phyloP scores from a whole-genome alignment of 2,113 vertebrate genomes.

The Pipra filicauda region DNA sequence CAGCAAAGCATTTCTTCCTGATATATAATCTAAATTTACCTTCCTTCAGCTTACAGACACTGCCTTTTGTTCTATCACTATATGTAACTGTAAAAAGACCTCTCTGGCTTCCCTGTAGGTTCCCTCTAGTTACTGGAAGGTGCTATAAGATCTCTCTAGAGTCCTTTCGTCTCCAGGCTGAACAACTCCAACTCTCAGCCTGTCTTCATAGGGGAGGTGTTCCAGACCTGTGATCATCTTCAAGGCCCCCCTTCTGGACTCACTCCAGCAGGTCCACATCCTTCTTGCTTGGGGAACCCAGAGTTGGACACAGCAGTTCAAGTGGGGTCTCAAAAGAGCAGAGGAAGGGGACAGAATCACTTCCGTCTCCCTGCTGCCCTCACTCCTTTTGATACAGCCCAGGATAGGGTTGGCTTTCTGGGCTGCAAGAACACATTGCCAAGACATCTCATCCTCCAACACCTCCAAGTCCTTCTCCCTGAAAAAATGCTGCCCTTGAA shows the following conservation, averaged over 20 bases:
- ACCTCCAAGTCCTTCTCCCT: background rate
- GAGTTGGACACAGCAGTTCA: background rate
- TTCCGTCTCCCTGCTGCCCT: background rate
- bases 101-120: background rate
- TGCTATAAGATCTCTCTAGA: background rate
- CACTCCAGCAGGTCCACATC: background rate
- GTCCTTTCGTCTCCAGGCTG: background rate
- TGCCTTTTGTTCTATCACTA: background rate
- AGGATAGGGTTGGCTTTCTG: fast-evolving
- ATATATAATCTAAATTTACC: background rate
- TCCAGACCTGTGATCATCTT: background rate
- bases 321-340: background rate
- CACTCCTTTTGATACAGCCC: fast-evolving
- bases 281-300: fast-evolving
- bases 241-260: background rate
- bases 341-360: background rate
- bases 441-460: background rate
- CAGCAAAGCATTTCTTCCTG: background rate
- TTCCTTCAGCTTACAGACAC: background rate
- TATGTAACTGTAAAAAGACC: background rate
- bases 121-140: background rate
- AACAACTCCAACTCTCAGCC: background rate
- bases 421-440: background rate
- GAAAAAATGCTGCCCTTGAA: background rate
- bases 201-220: background rate